Conservation (phyloP, 1,140 invertebrate species). For the Teleogryllus occipitalis region DNA sequence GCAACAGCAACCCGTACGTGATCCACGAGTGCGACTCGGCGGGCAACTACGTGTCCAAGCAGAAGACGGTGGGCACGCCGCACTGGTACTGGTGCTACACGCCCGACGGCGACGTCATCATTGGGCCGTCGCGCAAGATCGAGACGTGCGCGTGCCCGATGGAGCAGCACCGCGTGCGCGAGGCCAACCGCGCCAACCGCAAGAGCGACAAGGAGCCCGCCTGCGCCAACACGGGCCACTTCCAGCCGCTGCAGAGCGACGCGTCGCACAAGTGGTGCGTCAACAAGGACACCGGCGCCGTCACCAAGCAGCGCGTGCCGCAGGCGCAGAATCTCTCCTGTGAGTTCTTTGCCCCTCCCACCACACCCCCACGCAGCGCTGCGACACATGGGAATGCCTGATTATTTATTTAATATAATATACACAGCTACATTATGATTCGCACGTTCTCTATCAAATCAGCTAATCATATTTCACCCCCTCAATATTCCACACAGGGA, state of each 20-base stretch:
- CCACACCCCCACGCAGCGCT: no score
- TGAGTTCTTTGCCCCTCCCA: neutral
- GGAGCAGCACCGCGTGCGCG: neutral
- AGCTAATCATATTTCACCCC: no score
- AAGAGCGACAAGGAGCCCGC: neutral
- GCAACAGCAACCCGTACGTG: neutral
- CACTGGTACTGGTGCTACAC: neutral
- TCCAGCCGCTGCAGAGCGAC: neutral
- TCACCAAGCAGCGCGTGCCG: neutral
- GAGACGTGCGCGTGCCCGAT: neutral
- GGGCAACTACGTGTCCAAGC: neutral
- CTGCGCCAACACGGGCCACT: neutral
- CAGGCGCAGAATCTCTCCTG: neutral
- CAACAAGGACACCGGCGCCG: neutral
- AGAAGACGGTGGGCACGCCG: neutral
- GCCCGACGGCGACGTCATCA: neutral
- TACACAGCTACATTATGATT: no score
- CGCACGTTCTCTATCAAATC: no score
- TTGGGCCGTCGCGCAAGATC: neutral
- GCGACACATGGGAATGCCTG: no score
- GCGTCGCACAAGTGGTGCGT: neutral
- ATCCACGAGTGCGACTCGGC: neutral
- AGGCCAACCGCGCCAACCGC: neutral
- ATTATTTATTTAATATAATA: no score
- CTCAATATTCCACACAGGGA: no score